Evolutionary conservation across 1,140 invertebrate species (phyloP).

Genomic region (Oedothorax gibbosus): DNA sequence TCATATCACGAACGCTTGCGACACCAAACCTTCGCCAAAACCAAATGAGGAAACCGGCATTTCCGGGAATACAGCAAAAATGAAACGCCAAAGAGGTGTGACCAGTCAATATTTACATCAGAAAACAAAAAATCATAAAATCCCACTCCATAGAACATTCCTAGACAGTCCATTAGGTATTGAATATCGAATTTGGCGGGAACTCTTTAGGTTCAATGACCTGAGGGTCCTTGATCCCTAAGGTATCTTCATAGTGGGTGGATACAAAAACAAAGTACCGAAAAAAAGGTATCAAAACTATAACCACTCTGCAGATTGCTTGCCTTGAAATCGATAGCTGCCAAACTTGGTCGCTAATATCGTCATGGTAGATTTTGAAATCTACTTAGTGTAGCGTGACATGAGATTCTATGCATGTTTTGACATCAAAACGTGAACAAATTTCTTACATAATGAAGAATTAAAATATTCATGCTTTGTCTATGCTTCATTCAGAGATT

Average conservation of each 20-base stretch:
- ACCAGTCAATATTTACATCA: background rate
- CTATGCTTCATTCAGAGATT: too few species aligned
- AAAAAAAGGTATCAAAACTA: constrained; percentile 18
- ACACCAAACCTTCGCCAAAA: too few species aligned
- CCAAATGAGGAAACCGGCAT: background rate
- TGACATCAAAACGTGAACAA: too few species aligned
- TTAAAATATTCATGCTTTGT: too few species aligned
- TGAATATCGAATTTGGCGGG: constrained; percentile 1
- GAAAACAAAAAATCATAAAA: background rate
- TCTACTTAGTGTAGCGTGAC: too few species aligned
- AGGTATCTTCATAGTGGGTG: constrained; percentile 7
- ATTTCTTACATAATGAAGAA: too few species aligned
- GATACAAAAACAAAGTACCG: constrained; percentile 13
- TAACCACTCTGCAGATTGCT: constrained; percentile 28
- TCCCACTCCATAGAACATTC: constrained; percentile 6
- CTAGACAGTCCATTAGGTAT: constrained; percentile 26
- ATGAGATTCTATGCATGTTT: too few species aligned
- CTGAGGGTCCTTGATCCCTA: constrained; percentile 52
- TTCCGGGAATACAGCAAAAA: constrained; percentile 18
- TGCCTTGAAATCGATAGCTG: constrained; percentile 19
- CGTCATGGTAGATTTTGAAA: background rate
- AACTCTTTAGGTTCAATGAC: constrained; percentile 26
- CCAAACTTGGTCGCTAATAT: background rate
- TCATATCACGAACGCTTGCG: too few species aligned
- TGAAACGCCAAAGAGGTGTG: constrained; percentile 1